Percentiles rank a stretch among this genome's conserved stretches.
Evolutionary conservation across 2,113 vertebrate species (phyloP).

Genomic region (Nycticebus coucang): DNA sequence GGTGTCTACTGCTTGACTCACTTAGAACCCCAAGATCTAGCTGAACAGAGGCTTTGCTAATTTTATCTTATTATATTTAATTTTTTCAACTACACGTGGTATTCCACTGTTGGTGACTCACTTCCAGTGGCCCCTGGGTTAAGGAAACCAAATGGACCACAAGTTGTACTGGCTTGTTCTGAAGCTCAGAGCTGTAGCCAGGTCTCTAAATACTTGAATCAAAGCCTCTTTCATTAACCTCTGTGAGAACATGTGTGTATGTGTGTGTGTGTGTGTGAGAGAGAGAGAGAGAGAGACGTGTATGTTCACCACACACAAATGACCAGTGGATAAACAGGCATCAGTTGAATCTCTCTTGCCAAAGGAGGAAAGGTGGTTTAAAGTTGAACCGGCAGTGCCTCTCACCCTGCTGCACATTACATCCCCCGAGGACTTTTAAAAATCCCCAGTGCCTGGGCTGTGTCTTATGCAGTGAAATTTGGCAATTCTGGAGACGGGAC

Average conservation of each 20-base stretch:
- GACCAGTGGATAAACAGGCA: not conserved
- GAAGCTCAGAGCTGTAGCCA: not conserved
- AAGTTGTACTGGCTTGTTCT: not conserved
- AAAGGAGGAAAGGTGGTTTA: not conserved
- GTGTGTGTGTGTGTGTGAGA: not conserved
- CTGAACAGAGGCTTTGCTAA: not conserved
- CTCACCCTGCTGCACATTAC: not conserved
- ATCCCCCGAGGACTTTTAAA: not conserved
- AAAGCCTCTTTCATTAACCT: not conserved
- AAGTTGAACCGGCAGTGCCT: not conserved
- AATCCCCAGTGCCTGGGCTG: not conserved
- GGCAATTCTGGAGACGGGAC: not conserved
- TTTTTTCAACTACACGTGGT: slow-evolving; percentile 3
- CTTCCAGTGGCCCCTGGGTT: slow-evolving; percentile 20
- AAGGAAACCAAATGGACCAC: slow-evolving; percentile 49
- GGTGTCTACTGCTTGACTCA: not conserved
- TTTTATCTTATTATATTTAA: not conserved
- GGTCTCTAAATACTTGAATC: not conserved
- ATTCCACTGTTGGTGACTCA: slow-evolving; percentile 61
- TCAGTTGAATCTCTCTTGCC: not conserved
- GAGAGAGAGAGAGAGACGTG: no score
- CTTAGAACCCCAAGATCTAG: not conserved
- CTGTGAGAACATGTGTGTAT: not conserved
- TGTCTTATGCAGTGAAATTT: not conserved
- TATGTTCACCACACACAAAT: not conserved